Base-by-base conservation (phyloP, 2,888 invertebrate species). In the Cephalotes varians region DNA sequence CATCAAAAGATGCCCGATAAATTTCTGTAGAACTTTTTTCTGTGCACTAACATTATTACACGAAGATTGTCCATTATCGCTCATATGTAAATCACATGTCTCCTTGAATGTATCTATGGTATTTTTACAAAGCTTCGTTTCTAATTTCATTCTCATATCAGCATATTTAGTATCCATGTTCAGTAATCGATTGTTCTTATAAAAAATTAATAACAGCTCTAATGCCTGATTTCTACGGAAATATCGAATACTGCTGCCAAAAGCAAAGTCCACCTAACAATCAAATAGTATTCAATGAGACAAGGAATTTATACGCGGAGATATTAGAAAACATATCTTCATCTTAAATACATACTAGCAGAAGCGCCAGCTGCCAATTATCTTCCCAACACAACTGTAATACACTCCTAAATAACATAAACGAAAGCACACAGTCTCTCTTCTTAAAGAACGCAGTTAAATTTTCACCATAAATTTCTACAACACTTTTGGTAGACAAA, bases 171-270 rank as follows among this genome's bases (percentile, higher is more conserved):
- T 91, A n/a, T 95, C 94, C 12, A 93, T 94, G 86, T 95, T 95
- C 44, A 95, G 92, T 54, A 95, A 92, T 90, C 96, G 95, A 18
- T 96, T 94, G 88, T 96, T 96, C 67, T 95, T 95, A 92, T 96
- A 97, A 87, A 97, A 96, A 3, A 96, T 95, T n/a, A 95, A 95
- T 64, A 97, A 92, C 82, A 97, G 94, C 91, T 97, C 97, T 1
- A 97, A 91, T 0, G 96, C 96, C 94, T 97, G 97, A 85, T 96
- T 96, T 60, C 96, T 95, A 34, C 97, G 95, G 90, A 96, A 97
- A 44, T 96, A 96, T 84, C 97, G 95, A 2, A 97, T 95, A 28
- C 95, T 95, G 25, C 94, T 93, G 76, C 95, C 95, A 84, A 97
- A 96, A 74, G 96, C 95, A 91, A 96, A 96, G 34, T 96, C 95